Percentiles rank a stretch among this genome's conserved stretches.
phyloP scores from a whole-genome alignment of 1,140 invertebrate species.

The Acromyrmex charruanus region DNA sequence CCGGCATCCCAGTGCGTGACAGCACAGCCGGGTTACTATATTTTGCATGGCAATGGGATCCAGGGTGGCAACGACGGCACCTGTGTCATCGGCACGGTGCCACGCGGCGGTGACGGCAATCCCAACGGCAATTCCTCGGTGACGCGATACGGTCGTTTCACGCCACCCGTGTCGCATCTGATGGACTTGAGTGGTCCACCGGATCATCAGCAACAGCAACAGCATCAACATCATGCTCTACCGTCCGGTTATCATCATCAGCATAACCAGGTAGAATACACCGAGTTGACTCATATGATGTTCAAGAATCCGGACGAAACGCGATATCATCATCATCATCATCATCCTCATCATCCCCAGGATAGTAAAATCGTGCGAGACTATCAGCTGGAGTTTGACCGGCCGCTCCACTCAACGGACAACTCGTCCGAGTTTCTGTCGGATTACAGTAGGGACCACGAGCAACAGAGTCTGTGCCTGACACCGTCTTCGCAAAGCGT shows the following conservation, averaged over 20 bases:
- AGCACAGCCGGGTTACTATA: background rate
- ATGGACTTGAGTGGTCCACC: conserved; percentile 80
- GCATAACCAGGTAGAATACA: conserved; percentile 66
- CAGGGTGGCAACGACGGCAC: background rate
- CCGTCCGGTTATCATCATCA: conserved; percentile 58
- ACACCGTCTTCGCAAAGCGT: conserved; percentile 26
- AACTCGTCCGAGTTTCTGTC: conserved; percentile 64
- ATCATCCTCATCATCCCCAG: background rate
- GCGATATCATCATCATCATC: conserved; percentile 67
- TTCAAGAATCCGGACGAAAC: conserved; percentile 70
- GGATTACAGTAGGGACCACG: conserved; percentile 10
- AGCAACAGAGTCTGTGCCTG: conserved; percentile 17
- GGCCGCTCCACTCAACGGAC: conserved; percentile 29
- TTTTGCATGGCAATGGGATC: background rate
- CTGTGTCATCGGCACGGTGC: background rate
- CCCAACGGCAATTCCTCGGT: conserved; percentile 81
- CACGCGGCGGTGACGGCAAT: conserved; percentile 72
- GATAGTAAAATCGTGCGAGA: conserved; percentile 61
- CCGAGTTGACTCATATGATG: conserved; percentile 60
- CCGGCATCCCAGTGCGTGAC: conserved; percentile 28
- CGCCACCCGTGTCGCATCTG: conserved; percentile 76
- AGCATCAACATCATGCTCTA: conserved; percentile 32
- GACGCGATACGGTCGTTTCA: conserved; percentile 75
- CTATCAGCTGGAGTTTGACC: conserved; percentile 66
- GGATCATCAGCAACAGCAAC: background rate